A percentile compares a stretch with the other conserved stretches of the same genome.
phyloP scores from a whole-genome alignment of 2,888 invertebrate genomes.

The Erebia ligea region DNA sequence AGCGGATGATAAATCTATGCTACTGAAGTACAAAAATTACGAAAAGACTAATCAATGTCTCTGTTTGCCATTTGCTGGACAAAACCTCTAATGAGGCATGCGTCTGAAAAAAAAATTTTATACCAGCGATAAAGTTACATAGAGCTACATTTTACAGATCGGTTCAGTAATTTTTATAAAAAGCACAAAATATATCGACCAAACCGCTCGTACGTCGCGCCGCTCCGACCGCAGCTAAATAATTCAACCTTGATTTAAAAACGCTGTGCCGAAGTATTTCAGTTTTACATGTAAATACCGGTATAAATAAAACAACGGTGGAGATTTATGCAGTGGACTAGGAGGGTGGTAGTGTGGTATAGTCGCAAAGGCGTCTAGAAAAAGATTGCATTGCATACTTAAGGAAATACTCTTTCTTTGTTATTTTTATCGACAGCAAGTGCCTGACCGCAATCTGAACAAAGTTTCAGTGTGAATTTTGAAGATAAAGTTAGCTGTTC shows the following conservation, averaged over 20 bases:
- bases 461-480: not conserved
- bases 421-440: not conserved
- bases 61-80: no score
- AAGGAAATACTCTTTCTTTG: not conserved
- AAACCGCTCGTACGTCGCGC: not conserved
- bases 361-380: not conserved
- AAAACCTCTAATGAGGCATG: no score
- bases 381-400: not conserved
- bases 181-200: slow-evolving; percentile 1
- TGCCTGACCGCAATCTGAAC: no score
- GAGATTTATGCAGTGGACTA: slow-evolving; percentile 9
- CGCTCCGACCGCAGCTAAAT: slow-evolving; percentile 25
- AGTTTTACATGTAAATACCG: slow-evolving; percentile 22
- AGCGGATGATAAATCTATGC: no score
- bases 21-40: no score
- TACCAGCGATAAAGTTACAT: no score
- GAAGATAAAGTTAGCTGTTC: no score
- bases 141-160: not conserved
- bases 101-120: no score
- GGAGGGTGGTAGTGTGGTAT: not conserved
- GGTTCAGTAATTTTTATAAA: not conserved
- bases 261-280: slow-evolving; percentile 25
- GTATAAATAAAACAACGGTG: slow-evolving; percentile 18
- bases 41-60: no score
- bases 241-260: slow-evolving; percentile 32